Conservation (phyloP, 2,113 vertebrate genomes). For the Octodon degus region DNA sequence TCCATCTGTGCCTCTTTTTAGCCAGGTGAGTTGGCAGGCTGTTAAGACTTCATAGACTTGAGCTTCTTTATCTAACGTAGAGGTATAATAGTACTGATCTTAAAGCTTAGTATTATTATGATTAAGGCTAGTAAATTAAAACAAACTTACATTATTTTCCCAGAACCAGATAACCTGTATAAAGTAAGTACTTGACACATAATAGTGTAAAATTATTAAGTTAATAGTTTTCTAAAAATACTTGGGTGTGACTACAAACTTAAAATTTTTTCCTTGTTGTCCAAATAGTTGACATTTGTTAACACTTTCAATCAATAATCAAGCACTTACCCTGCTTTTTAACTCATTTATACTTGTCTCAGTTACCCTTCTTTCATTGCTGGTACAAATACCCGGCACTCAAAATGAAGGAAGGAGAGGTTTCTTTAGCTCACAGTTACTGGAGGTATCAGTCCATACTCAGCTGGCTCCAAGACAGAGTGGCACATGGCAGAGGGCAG, state of each 20-base stretch:
- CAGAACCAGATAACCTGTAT: background rate
- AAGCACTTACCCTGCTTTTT: background rate
- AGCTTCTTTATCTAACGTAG: background rate
- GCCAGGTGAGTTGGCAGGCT: background rate
- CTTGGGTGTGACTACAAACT: background rate
- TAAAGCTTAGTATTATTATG: background rate
- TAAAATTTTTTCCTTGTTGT: background rate
- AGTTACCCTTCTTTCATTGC: too few species aligned
- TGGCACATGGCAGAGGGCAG: too few species aligned
- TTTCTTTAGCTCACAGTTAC: too few species aligned
- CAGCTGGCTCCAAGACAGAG: too few species aligned
- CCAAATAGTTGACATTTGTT: background rate
- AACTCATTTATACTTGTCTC: background rate
- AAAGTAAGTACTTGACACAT: background rate
- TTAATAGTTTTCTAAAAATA: slow-evolving; percentile 12
- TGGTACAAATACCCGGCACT: too few species aligned
- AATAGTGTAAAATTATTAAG: background rate
- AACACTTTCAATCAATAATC: background rate
- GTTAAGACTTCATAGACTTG: background rate
- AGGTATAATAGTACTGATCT: background rate
- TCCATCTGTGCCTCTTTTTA: background rate
- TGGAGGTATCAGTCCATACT: too few species aligned
- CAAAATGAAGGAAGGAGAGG: too few species aligned
- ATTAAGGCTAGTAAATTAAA: background rate
- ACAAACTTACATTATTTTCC: background rate